Evolutionary conservation across 2,797 vertebrate species (phyloP), one percentile per base, ranked within the genome.

Genomic region (Heliangelus exortis): DNA sequence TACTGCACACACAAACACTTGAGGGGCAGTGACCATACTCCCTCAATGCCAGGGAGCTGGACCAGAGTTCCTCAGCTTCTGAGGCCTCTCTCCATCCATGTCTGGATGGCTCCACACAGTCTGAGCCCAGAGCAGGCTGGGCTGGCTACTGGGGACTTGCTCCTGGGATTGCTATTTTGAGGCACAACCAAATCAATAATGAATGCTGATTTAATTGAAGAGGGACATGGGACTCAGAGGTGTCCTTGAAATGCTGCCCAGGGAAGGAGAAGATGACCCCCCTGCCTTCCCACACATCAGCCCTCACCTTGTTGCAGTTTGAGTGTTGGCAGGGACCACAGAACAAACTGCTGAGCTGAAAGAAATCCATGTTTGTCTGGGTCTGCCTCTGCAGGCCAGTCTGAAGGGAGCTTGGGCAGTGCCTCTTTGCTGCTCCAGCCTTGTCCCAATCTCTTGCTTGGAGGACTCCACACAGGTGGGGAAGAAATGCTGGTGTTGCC

Each of bases 151-250:
- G 36, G 63, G 54, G 57, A 76, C 61, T 75, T 55, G 53, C 83
- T 96, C 81, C 57, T 92, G 80, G 69, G 58, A 78, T 74, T 73
- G 81, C 93, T 97, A 87, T 96, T 97, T 95, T 96, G 91, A 96
- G 88, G 79, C 12, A 34, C 69, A 82, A 25, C 55, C 26, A 45
- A 92, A 95, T 96, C 91, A 95, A 95, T 96, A 94, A 94, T 95
- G 85, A 83, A 83, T 92, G 89, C 33, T 90, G 76, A 80, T 87
- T 93, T 95, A 95, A 78, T 89, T 95, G 89, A 81, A 83, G 84
- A 96, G 54, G 58, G 55, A 55, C 66, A 69, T 34, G 79, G 85
- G 84, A 83, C 54, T 92, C 55, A 34, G 61, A 95, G 34, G 67
- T 91, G 88, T 93, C 96, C 93, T 97, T 97, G 91, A 92, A 76